Base-by-base conservation (phyloP, 1,140 invertebrate genomes). In the Berghia stephanieae region DNA sequence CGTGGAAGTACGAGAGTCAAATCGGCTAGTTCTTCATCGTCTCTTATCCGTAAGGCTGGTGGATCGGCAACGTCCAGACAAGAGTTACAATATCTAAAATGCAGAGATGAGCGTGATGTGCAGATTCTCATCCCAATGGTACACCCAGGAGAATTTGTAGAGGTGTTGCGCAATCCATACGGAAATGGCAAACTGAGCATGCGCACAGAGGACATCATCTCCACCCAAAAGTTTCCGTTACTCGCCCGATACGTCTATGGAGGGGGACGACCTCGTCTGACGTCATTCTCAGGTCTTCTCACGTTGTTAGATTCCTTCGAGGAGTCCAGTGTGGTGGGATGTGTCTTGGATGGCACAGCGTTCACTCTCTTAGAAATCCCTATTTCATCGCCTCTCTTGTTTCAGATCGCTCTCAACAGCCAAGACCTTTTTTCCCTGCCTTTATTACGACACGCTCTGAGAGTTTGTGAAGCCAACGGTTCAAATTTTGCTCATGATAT, bases 241-340 rank as follows among this genome's bases (percentile, higher is more conserved):
- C 55, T 82, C 16, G 75, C 79, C 24, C 49, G 81, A 31, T 82
- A 81, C 38, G 73, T 82, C 3, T 81, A 78, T 55, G 78, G 81
- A 8, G 76, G 78, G 66, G 75, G 60, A 13, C 44, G 77, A 52
- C 81, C 79, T 5, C 75, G 81, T 1, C 66, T 82, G 34, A 82
- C 75, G 5, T 79, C 78, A 27, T 82, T 80, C 42, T 81, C 79
- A 27, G 81, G 81, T 5, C 70, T 82, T 6, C 80, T 82, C 49
- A 82, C 81, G 5, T n/a, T 80, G 4, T 55, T 82, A 1, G 81
- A 82, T 69, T 82, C 79, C 13, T 82, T 82, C 67, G 79, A 82
- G 40, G 81, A 82, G 70, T 72, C 77, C 10, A 80, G 70, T 21
- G 36, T 82, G 0, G 36, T 82, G 60, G 81, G 79, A 27, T 82